Evolutionary conservation across 1,140 invertebrate genomes (phyloP).

Genomic region (Zaprionus inermis): DNA sequence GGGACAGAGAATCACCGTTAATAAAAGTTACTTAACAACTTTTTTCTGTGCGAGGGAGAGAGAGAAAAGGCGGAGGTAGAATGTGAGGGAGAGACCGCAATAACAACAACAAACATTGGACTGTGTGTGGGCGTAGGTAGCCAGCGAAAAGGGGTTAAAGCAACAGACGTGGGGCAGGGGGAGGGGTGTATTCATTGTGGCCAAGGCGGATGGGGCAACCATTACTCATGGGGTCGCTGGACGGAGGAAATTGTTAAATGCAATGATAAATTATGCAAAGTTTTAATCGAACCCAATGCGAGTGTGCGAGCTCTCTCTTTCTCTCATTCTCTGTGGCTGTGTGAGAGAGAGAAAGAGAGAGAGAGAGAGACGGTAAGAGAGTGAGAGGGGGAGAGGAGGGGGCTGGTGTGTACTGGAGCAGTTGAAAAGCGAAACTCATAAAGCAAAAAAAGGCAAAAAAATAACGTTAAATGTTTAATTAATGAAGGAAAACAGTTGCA

Average conservation of each 20-base stretch:
- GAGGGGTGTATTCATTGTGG: no score
- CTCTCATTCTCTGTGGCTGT: not conserved
- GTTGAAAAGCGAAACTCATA: not conserved
- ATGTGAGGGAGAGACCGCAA: not conserved
- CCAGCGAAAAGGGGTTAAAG: not conserved
- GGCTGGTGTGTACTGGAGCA: not conserved
- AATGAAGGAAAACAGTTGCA: constrained; percentile 42
- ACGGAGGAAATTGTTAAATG: constrained; percentile 66
- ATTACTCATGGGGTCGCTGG: constrained; percentile 24
- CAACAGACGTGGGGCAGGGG: not conserved
- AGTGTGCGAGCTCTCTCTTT: not conserved
- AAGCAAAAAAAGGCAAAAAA: constrained; percentile 8
- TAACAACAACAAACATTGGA: not conserved
- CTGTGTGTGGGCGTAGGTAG: not conserved
- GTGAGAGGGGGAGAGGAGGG: not conserved
- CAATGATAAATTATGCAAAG: constrained; percentile 75
- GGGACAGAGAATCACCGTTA: constrained; percentile 15
- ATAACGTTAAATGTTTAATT: constrained; percentile 33
- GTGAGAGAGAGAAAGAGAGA: not conserved
- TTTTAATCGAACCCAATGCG: constrained; percentile 62
- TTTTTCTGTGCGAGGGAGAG: constrained; percentile 30
- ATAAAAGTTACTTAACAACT: constrained; percentile 64
- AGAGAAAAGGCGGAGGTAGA: not conserved
- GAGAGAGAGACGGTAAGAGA: not conserved
- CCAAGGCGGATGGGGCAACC: not conserved